A percentile compares a stretch with the other conserved stretches of the same genome.
Evolutionary conservation across 1,140 invertebrate species (phyloP).

Genomic region (Camponotus floridanus): DNA sequence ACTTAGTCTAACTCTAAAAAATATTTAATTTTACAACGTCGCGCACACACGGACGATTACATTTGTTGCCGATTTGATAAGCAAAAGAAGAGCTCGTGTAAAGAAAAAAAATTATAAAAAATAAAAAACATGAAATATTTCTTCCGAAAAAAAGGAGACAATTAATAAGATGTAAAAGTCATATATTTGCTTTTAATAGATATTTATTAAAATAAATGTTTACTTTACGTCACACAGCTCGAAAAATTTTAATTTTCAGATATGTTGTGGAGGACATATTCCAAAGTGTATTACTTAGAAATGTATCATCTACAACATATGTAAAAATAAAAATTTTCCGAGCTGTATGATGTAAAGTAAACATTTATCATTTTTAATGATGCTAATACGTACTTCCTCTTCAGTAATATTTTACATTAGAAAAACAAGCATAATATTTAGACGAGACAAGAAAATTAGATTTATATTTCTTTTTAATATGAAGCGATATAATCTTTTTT

Average conservation of each 20-base stretch:
- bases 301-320: too few species aligned
- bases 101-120: background rate
- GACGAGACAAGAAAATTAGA: too few species aligned
- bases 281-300: too few species aligned
- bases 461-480: background rate
- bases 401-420: background rate
- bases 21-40: slow-evolving; percentile 66
- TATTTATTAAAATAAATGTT: too few species aligned
- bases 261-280: too few species aligned
- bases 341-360: too few species aligned
- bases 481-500: background rate
- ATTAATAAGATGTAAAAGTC: background rate
- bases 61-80: slow-evolving; percentile 11
- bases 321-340: too few species aligned
- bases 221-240: too few species aligned
- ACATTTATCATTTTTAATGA: too few species aligned
- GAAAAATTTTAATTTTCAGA: too few species aligned
- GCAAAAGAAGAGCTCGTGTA: background rate
- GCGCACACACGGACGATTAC: slow-evolving; percentile 36
- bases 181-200: background rate
- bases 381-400: too few species aligned
- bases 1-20: slow-evolving; percentile 1
- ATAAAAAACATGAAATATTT: background rate
- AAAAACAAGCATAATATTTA: background rate
- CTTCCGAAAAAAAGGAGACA: background rate